Evolutionary conservation across 2,113 vertebrate species (phyloP), one percentile per base, ranked within the genome.

Genomic region (Amazona guildingii): DNA sequence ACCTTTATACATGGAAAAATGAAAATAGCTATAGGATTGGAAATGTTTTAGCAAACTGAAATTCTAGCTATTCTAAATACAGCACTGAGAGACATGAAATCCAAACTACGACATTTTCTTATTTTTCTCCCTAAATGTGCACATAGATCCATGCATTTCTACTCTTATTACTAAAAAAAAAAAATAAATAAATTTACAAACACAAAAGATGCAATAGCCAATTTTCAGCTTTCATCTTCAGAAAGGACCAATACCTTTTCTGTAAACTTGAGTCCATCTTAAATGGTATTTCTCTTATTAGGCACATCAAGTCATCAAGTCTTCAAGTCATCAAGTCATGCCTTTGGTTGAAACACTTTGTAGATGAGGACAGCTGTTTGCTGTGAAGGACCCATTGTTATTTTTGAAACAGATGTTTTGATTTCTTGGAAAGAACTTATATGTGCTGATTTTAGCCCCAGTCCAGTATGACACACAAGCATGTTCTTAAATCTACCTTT

Each of bases 341-440:
- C 61, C 29, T 89, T 79, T 35, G 39, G 69, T 81, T 92, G 77
- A 92, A 95, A 84, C 57, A 94, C 35, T 86, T 63, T 86, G 80
- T 87, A 91, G 86, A 95, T 67, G 88, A 94, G 61, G 62, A 86
- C 94, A 96, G 93, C 89, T 95, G 95, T 89, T 97, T 96, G 91
- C 86, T 95, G 87, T 95, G 96, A 97, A 96, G 91, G 66, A 92
- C 33, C 83, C 93, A 89, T 91, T 96, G 95, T 96, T 97, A 82
- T 94, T 97, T 97, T 97, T 95, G 73, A 96, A 96, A 94, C 93
- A 95, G 83, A 96, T 96, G 96, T 83, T 91, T 96, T 95, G 86
- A 94, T 95, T 95, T 95, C 83, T 92, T 97, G 91, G 95, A 96
- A 97, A 83, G 86, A 95, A 62, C 80, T 94, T 89, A 97, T 92